Conservation (phyloP, 2,797 vertebrate species). For the Schizothorax lantsangensis region DNA sequence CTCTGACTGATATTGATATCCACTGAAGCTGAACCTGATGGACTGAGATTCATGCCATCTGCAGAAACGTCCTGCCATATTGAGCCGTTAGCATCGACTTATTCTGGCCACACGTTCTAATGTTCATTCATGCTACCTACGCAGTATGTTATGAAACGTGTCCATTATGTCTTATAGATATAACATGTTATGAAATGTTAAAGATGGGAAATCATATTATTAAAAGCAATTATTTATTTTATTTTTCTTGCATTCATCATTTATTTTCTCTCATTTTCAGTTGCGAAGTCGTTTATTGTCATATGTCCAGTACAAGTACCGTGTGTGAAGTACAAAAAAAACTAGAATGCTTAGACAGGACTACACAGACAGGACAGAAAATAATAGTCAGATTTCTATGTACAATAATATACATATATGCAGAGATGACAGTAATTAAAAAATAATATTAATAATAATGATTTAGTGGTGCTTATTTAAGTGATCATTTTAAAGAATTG, state of each 20-base stretch:
- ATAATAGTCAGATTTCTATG: neutral
- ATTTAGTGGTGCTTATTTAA: neutral
- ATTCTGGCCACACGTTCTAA: neutral
- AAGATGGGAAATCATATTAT: neutral
- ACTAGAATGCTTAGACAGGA: neutral
- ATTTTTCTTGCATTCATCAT: neutral
- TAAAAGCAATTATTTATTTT: neutral
- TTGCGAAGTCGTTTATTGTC: neutral
- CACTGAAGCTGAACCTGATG: conserved; percentile 34
- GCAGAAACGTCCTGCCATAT: conserved; percentile 2
- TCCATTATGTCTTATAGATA: neutral
- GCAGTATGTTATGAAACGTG: neutral
- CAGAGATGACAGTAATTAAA: neutral
- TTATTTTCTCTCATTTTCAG: neutral
- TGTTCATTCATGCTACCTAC: neutral
- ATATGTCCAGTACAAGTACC: neutral
- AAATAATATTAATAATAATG: neutral
- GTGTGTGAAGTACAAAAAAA: neutral
- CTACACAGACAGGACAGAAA: neutral
- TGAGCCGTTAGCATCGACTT: conserved; percentile 19
- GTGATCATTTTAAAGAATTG: neutral
- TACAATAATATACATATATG: neutral
- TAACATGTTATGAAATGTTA: neutral
- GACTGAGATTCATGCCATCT: conserved; percentile 31
- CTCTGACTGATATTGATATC: conserved; percentile 29